Base-by-base conservation (phyloP, 2,888 invertebrate genomes). In the Diachrysia chrysitis region DNA sequence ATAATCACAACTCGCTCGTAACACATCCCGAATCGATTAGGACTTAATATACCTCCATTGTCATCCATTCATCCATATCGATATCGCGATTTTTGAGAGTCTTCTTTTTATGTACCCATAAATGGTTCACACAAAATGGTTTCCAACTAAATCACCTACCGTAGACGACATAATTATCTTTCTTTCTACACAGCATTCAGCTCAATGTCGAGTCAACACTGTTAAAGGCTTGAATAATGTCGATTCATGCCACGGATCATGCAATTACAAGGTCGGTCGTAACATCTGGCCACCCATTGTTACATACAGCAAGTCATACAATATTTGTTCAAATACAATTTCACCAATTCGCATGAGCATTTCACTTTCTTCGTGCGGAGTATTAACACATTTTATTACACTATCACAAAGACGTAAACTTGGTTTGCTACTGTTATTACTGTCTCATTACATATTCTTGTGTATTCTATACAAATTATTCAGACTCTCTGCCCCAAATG, bases 311-410 rank as follows among this genome's bases (percentile, higher is more conserved):
- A 71, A 81, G 72, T 82, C 81, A 82, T 81, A 74, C 69, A 77
- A 74, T 78, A 73, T 79, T 79, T 81, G 56, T 67, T 71, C 69
- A 67, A 66, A 72, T 72, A 69, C 58, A 82, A 86, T 87, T 88
- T 87, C 86, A 85, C 85, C 84, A 79, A 89, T 85, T 83, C 85
- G 82, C 83, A 86, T 87, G 81, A 73, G 72, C 71, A 75, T 87
- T 88, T 88, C 87, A 87, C 89, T 88, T 88, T 89, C 86, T 79
- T 85, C 72, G 59, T 69, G 76, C 77, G 68, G 66, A 59, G 72
- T 83, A 83, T 87, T 86, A 86, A 82, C 84, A 79, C 83, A 81
- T 76, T 79, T 85, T 73, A 81, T 79, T 68, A 67, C 69, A 65
- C 62, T 71, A 65, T 71, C 60, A 61, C 63, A 48, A 58, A 71